phyloP scores from a whole-genome alignment of 2,113 vertebrate species.

The Psittacula cyanocephala region DNA sequence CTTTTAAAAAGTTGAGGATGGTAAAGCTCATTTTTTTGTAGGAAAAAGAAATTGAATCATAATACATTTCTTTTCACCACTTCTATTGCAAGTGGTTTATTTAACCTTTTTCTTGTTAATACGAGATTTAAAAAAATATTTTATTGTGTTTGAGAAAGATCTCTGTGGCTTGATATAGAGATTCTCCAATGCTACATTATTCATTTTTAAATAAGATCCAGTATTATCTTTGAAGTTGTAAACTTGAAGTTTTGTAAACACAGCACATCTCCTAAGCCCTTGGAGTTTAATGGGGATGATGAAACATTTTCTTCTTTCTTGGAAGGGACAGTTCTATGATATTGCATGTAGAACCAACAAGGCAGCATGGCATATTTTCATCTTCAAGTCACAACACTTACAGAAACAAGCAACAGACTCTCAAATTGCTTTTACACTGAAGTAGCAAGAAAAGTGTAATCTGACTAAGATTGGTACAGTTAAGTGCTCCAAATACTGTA shows the following conservation, averaged over 20 bases:
- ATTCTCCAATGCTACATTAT: background rate
- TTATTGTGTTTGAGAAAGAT: background rate
- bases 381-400: slow-evolving; percentile 57
- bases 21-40: background rate
- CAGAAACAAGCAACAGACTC: slow-evolving; percentile 33
- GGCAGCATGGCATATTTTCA: slow-evolving; percentile 41
- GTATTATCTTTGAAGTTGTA: background rate
- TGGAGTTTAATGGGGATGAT: slow-evolving; percentile 28
- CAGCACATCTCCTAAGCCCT: background rate
- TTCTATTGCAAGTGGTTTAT: background rate
- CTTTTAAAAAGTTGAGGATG: background rate
- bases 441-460: slow-evolving; percentile 32
- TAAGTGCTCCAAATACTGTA: slow-evolving; percentile 2
- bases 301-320: slow-evolving; percentile 51
- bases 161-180: background rate
- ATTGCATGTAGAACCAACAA: slow-evolving; percentile 36
- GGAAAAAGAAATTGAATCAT: background rate
- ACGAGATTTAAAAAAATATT: background rate
- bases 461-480: background rate
- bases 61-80: background rate
- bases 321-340: background rate
- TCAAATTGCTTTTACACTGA: slow-evolving; percentile 49
- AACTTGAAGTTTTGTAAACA: slow-evolving; percentile 37
- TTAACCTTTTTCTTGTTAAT: background rate
- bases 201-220: background rate